phyloP scores from a whole-genome alignment of 2,888 invertebrate species.

The Synanthedon formicaeformis region DNA sequence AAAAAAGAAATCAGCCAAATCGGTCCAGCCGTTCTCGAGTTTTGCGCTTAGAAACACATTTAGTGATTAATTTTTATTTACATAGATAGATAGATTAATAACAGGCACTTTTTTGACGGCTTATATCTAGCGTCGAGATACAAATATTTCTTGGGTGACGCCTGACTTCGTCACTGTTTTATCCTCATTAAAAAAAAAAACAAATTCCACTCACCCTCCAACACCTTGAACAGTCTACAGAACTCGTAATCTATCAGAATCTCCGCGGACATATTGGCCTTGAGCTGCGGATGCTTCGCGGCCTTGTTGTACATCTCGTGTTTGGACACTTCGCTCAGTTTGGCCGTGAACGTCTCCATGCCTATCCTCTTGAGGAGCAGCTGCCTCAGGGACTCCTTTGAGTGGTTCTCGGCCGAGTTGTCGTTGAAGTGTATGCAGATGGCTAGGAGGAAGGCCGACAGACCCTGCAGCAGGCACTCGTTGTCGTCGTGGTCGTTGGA shows the following conservation, averaged over 20 bases:
- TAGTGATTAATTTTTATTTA: no score
- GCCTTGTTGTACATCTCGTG: slow-evolving; percentile 94
- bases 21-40: no score
- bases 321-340: slow-evolving; percentile 85
- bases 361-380: slow-evolving; percentile 88
- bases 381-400: slow-evolving; percentile 77
- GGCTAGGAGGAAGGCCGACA: slow-evolving; percentile 93
- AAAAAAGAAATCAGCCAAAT: no score
- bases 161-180: no score
- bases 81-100: no score
- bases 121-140: no score
- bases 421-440: slow-evolving; percentile 92
- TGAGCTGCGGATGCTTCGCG: slow-evolving; percentile 92
- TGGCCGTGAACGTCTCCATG: slow-evolving; percentile 86
- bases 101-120: no score
- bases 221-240: slow-evolving; percentile 87
- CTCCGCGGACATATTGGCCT: slow-evolving; percentile 80
- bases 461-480: slow-evolving; percentile 84
- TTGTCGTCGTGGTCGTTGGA: slow-evolving; percentile 91
- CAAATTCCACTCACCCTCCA: slow-evolving; percentile 71
- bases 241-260: slow-evolving; percentile 95
- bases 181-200: not conserved
- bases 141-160: no score
- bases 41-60: no score
- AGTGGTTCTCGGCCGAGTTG: slow-evolving; percentile 80